Conservation (phyloP, 2,797 vertebrate species). For the Microtus obscurus region DNA sequence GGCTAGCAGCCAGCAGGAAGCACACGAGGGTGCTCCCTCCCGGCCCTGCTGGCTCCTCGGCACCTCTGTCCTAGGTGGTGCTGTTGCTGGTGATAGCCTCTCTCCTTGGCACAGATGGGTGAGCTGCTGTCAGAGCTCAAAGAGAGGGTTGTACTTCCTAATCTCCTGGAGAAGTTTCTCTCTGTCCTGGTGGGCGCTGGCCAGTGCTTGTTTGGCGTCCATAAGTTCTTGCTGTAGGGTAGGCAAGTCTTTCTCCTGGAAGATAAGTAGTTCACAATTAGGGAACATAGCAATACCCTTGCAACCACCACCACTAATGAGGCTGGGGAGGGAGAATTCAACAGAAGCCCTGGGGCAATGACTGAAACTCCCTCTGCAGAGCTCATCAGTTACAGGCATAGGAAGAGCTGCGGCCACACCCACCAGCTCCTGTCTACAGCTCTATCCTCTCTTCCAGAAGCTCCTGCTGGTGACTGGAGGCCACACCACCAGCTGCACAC, state of each 20-base stretch:
- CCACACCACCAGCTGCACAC: background rate
- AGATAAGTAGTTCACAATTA: slow-evolving; percentile 69
- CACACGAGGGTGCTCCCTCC: background rate
- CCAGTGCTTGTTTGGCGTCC: slow-evolving; percentile 90
- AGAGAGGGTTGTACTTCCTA: slow-evolving; percentile 94
- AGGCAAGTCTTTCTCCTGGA: slow-evolving; percentile 84
- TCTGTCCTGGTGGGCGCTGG: slow-evolving; percentile 91
- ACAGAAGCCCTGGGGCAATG: background rate
- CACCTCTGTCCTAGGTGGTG: slow-evolving; percentile 66
- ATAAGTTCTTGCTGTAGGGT: slow-evolving; percentile 90
- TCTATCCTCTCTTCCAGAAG: background rate
- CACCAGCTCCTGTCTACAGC: background rate
- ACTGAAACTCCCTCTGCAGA: background rate
- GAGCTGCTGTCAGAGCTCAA: slow-evolving; percentile 90
- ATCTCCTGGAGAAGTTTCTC: slow-evolving; percentile 95
- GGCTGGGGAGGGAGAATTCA: background rate
- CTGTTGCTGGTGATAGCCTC: slow-evolving; percentile 82
- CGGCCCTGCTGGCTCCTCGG: background rate
- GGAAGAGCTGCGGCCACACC: background rate
- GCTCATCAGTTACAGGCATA: background rate
- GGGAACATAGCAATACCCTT: background rate
- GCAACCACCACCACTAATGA: background rate
- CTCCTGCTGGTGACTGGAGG: background rate
- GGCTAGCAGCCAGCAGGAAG: slow-evolving; percentile 9
- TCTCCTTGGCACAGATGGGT: slow-evolving; percentile 75